Conservation (phyloP, 2,113 vertebrate genomes). For the Sprattus sprattus region DNA sequence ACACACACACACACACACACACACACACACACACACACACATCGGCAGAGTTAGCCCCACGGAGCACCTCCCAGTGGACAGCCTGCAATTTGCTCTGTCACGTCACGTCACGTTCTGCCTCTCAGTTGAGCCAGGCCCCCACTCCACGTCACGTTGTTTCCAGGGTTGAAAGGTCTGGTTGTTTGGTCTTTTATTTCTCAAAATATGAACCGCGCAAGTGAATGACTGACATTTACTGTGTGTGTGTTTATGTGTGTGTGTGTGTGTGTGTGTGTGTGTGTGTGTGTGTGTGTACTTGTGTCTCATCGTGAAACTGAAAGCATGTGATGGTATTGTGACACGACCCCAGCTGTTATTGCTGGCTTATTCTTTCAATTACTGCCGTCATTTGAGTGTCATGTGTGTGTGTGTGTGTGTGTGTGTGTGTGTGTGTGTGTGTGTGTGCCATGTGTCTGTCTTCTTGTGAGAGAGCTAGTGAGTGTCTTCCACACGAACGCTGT, state of each 20-base stretch:
- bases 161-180: not conserved
- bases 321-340: not conserved
- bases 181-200: not conserved
- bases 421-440: too few species aligned
- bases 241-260: not conserved
- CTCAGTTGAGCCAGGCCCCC: not conserved
- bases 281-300: not conserved
- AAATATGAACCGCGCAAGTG: not conserved
- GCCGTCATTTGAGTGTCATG: not conserved
- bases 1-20: not conserved
- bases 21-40: not conserved
- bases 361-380: not conserved
- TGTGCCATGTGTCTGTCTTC: not conserved
- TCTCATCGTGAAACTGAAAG: not conserved
- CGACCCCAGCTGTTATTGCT: not conserved
- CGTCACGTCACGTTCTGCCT: not conserved
- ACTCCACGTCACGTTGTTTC: not conserved
- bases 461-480: constrained; percentile 18
- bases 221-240: not conserved
- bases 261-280: not conserved
- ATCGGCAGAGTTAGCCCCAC: not conserved
- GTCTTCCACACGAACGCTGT: constrained; percentile 36
- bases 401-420: too few species aligned
- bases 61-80: not conserved
- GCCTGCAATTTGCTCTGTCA: not conserved